Evolutionary conservation across 23 tunicate species (phyloP).

Genomic region (Trididemnum nubilum): DNA sequence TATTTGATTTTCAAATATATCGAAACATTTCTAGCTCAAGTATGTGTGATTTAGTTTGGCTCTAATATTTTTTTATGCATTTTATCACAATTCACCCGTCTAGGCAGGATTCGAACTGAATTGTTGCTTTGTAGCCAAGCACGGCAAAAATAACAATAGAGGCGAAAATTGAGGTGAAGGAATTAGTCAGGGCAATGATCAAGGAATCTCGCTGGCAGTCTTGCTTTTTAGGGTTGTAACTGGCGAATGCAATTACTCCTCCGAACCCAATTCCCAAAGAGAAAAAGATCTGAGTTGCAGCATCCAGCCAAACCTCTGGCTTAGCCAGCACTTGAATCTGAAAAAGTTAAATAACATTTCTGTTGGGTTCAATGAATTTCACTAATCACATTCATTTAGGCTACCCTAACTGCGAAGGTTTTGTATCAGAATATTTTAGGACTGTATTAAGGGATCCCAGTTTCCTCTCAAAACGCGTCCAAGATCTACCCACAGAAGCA

Average conservation of each 20-base stretch:
- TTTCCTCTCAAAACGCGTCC: no score
- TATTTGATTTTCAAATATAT: no score
- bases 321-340: conserved; percentile 59
- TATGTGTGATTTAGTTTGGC: no score
- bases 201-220: conserved; percentile 92
- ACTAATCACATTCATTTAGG: not conserved
- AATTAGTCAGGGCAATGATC: conserved; percentile 93
- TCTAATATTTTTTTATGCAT: no score
- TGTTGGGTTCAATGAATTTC: not conserved
- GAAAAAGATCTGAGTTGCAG: conserved; percentile 98
- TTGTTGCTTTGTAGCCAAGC: conserved; percentile 80
- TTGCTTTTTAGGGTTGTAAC: conserved; percentile 97
- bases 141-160: conserved; percentile 90
- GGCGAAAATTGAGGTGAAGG: conserved; percentile 89
- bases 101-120: conserved; percentile 63
- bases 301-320: conserved; percentile 97
- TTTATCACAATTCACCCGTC: no score
- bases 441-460: no score
- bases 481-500: no score
- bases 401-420: no score
- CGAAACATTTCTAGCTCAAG: no score
- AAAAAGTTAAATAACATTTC: not conserved
- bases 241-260: conserved; percentile 97
- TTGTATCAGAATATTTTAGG: not conserved
- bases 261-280: conserved; percentile 96